phyloP scores from a whole-genome alignment of 2,797 vertebrate species.

The Thamnophis elegans region DNA sequence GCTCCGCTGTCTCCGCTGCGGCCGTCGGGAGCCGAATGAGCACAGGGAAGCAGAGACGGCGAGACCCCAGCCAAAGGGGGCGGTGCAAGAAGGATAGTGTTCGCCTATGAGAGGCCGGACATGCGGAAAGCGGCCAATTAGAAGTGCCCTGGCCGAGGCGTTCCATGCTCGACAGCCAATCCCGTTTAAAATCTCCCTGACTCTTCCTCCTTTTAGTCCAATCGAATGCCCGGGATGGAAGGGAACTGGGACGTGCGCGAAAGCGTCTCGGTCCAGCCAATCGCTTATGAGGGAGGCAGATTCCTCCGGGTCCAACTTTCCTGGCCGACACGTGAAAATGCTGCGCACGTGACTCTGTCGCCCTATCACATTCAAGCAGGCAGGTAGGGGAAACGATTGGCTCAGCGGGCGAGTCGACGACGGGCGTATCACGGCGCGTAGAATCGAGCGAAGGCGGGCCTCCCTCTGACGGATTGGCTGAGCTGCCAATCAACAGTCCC shows the following conservation, averaged over 20 bases:
- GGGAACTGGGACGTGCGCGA: background rate
- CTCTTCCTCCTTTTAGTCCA: background rate
- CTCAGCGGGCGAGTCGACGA: background rate
- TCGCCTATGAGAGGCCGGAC: conserved; percentile 4
- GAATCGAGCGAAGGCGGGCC: background rate
- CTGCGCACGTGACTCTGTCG: background rate
- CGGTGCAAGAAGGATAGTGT: accelerated
- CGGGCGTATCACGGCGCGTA: background rate
- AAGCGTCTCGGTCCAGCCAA: background rate
- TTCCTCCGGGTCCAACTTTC: background rate
- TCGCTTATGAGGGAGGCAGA: background rate
- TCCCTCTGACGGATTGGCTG: background rate
- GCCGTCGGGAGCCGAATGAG: conserved; percentile 55
- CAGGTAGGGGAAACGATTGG: no score
- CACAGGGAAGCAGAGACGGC: background rate
- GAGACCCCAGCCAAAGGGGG: background rate
- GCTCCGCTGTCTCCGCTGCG: conserved; percentile 50
- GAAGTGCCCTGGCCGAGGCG: background rate
- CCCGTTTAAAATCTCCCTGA: background rate
- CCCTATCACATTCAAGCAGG: background rate
- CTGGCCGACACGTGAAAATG: no score
- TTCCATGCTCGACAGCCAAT: background rate
- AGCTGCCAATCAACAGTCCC: background rate
- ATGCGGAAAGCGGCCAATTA: background rate
- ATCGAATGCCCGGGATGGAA: background rate